phyloP scores from a whole-genome alignment of 2,113 vertebrate genomes.

The Coreoperca whiteheadi region DNA sequence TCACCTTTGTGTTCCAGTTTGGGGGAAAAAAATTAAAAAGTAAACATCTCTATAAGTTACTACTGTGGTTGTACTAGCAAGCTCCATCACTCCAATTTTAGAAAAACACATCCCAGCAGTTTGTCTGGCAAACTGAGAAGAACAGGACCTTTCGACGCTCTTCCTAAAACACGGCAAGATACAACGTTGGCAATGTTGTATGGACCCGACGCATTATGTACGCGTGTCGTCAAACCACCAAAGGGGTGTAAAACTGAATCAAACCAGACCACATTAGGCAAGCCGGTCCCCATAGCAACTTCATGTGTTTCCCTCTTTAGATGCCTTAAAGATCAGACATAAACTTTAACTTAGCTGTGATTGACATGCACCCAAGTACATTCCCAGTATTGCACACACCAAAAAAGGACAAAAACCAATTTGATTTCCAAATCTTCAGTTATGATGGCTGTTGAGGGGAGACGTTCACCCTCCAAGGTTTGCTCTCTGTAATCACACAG shows the following conservation, averaged over 20 bases:
- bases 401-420: constrained; percentile 27
- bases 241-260: neutral
- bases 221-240: neutral
- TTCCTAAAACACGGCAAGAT: neutral
- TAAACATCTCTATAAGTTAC: neutral
- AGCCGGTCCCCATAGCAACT: neutral
- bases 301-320: neutral
- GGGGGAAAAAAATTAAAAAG: neutral
- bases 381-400: constrained; percentile 20
- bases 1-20: neutral
- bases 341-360: constrained; percentile 24
- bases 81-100: neutral
- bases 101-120: neutral
- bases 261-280: neutral
- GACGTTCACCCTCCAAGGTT: constrained; percentile 49
- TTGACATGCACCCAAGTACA: constrained; percentile 1
- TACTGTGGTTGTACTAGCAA: neutral
- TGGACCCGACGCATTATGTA: neutral
- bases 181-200: neutral
- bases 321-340: constrained; percentile 1
- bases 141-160: neutral
- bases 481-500: constrained; percentile 58
- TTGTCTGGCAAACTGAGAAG: neutral
- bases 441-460: constrained; percentile 38
- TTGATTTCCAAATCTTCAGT: constrained; percentile 61